Evolutionary conservation across 2,797 vertebrate species (phyloP), one percentile per base, ranked within the genome.

Genomic region (Macrochelys suwanniensis): DNA sequence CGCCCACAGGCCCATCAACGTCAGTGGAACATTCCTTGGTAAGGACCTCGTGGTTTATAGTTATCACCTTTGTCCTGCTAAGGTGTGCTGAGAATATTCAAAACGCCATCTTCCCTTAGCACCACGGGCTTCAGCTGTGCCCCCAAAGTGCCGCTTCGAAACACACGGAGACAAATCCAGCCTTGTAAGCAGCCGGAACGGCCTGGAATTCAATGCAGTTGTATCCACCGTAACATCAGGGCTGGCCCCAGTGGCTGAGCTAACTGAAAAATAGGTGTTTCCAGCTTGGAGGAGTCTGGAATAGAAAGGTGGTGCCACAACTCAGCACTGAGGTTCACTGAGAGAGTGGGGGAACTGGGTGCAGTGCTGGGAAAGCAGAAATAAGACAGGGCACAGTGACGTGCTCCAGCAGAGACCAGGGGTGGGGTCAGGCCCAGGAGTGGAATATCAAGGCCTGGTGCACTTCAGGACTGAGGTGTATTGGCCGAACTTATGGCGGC

Each of bases 11-110:
- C 59, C 94, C 89, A 19, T 31, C 31, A 80, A 50, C 21, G 45
- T 77, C 7, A 1, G 21, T 8, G 83, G 56, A 81, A 85, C 71
- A 25, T 54, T 0, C 0, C 15, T 84, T 83, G 76, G 68, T 0
- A 0, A 95, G 59, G 59, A 85, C 53, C 82, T 51, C 2, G 4
- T 79, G 28, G 8, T 57, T 89, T 81, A 68, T 1, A 0, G 33
- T 8, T 45, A 0, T 57, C 79, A 31, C 76, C 1, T 0, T 57
- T 77, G 61, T 5, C 80, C 82, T 13, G 42, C 65, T 80, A 85
- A 80, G 74, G 76, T 16, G 3, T 3, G 23, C 57, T 33, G 50
- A 45, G 21, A 53, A 25, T 23, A 4, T 13, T 81, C 25, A 77
- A 76, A 78, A 11, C 5, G 2, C 28, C 2, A 5, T 21, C 87